A percentile compares a stretch with the other conserved stretches of the same genome.
phyloP scores from a whole-genome alignment of 2,888 invertebrate species.

The Buathra laborator region DNA sequence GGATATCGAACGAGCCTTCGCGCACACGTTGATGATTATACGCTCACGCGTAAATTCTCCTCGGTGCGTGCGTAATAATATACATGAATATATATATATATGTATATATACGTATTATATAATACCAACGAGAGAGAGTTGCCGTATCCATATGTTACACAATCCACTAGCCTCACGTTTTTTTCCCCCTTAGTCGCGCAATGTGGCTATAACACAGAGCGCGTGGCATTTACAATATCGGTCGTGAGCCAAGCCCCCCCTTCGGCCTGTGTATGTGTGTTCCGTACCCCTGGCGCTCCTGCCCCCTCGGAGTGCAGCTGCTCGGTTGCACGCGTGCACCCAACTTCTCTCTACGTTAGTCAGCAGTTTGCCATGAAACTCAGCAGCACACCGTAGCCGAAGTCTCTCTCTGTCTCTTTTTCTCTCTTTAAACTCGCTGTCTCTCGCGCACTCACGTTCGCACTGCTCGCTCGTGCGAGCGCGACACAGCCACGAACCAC shows the following conservation, averaged over 20 bases:
- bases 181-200: slow-evolving; percentile 57
- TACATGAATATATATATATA: slow-evolving; percentile 23
- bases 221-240: slow-evolving; percentile 80
- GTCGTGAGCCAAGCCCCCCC: slow-evolving; percentile 63
- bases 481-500: slow-evolving; percentile 38
- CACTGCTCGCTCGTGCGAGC: slow-evolving; percentile 24
- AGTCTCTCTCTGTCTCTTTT: too few species aligned
- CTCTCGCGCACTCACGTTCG: slow-evolving; percentile 9
- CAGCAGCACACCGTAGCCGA: slow-evolving; percentile 4
- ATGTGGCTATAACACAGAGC: slow-evolving; percentile 42
- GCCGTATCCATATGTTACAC: slow-evolving; percentile 78
- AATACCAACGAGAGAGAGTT: slow-evolving; percentile 19
- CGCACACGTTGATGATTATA: slow-evolving; percentile 48
- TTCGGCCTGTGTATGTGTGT: slow-evolving; percentile 30
- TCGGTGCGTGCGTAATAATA: slow-evolving; percentile 15
- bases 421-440: neutral
- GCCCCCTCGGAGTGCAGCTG: slow-evolving; percentile 76
- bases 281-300: slow-evolving; percentile 49
- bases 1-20: neutral
- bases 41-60: slow-evolving; percentile 58
- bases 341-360: slow-evolving; percentile 70
- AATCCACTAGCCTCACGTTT: slow-evolving; percentile 64
- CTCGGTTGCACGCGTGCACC: slow-evolving; percentile 74
- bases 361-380: slow-evolving; percentile 73
- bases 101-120: neutral